Conservation (phyloP, 64 coral and sea anemone species). For the Pocillopora damicornis region DNA sequence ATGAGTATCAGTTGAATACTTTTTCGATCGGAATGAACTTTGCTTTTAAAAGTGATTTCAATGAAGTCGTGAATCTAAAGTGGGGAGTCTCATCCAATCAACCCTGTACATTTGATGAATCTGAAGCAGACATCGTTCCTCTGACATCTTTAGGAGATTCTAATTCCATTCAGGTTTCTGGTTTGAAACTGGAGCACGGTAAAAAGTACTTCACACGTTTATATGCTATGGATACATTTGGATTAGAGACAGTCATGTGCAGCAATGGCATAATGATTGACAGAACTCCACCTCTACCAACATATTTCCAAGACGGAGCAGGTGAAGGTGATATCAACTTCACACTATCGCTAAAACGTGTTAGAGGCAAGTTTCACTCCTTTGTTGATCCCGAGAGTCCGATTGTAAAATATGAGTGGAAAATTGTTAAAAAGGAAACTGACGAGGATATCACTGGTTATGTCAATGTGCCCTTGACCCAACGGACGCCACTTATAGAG, state of each 20-base stretch:
- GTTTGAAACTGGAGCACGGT: constrained; percentile 55
- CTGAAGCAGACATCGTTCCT: constrained; percentile 54
- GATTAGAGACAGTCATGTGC: constrained; percentile 78
- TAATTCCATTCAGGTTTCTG: constrained; percentile 62
- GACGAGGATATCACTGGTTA: constrained; percentile 39
- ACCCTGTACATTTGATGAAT: constrained; percentile 64
- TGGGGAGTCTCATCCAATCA: constrained; percentile 77
- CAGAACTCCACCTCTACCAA: constrained; percentile 67
- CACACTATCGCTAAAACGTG: constrained; percentile 59
- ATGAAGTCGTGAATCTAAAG: constrained; percentile 49
- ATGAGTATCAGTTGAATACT: constrained; percentile 69
- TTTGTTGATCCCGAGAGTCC: constrained; percentile 82
- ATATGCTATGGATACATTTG: constrained; percentile 44
- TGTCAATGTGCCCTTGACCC: constrained; percentile 72
- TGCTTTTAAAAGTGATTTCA: constrained; percentile 23
- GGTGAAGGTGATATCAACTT: constrained; percentile 58
- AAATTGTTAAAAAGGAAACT: constrained; percentile 44
- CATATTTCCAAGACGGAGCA: constrained; percentile 61
- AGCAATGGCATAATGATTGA: constrained; percentile 87
- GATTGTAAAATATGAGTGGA: constrained; percentile 85
- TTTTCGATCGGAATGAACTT: constrained; percentile 64
- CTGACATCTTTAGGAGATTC: constrained; percentile 70
- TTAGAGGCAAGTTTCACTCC: constrained; percentile 56
- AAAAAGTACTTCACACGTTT: constrained; percentile 78
- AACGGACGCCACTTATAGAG: constrained; percentile 74